Conservation (phyloP, 53 echinoderm and acorn worm species). For the Patiria pectinifera region DNA sequence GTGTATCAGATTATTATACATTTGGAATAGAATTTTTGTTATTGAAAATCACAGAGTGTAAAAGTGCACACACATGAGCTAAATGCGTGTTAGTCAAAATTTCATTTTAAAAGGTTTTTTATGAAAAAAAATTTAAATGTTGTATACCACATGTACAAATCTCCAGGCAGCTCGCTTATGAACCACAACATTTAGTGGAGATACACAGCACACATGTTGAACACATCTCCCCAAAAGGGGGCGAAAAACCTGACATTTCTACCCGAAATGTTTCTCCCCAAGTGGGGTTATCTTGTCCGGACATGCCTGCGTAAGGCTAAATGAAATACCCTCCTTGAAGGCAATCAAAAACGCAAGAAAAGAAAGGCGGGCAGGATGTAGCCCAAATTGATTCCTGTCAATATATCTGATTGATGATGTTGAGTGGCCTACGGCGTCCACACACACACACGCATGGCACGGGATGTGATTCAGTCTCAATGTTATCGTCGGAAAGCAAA, state of each 20-base stretch:
- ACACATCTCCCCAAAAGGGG: no score
- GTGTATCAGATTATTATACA: no score
- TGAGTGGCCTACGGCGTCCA: not conserved
- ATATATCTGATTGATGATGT: not conserved
- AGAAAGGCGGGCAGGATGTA: not conserved
- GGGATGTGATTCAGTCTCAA: slow-evolving; percentile 12
- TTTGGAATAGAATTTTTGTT: no score
- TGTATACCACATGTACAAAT: no score
- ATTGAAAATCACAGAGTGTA: no score
- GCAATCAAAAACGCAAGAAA: not conserved
- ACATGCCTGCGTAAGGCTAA: not conserved
- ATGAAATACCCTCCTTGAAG: not conserved
- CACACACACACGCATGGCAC: not conserved
- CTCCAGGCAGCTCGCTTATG: no score
- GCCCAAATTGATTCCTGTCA: not conserved
- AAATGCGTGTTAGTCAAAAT: no score
- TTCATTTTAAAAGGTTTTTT: no score
- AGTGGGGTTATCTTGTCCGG: not conserved
- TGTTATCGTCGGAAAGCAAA: not conserved
- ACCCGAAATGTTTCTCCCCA: not conserved
- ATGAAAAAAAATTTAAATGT: no score
- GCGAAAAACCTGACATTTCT: not conserved
- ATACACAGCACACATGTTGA: no score
- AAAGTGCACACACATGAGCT: no score
- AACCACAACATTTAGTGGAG: no score